Conservation (phyloP, 2,113 vertebrate genomes). For the Tympanuchus pallidicinctus region DNA sequence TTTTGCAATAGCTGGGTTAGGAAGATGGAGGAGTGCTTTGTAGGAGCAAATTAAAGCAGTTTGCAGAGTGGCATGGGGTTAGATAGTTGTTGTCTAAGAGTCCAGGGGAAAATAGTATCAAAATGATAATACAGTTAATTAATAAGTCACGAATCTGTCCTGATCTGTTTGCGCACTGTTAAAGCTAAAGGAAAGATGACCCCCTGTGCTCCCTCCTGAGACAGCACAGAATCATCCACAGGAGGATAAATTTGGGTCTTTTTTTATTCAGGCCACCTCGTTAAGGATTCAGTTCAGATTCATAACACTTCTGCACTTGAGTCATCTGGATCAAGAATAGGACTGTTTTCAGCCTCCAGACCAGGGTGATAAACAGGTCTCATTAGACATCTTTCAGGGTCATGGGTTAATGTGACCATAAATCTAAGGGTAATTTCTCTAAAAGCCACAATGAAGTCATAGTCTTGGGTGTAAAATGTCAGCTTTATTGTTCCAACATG, state of each 20-base stretch:
- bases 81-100: background rate
- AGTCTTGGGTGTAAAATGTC: constrained; percentile 28
- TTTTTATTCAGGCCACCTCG: background rate
- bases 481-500: background rate
- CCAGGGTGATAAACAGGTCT: constrained; percentile 7
- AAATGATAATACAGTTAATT: background rate
- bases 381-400: constrained; percentile 5
- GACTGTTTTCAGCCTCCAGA: background rate
- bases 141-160: background rate
- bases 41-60: background rate
- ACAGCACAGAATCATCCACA: background rate
- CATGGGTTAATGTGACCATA: background rate
- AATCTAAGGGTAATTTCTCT: constrained; percentile 29
- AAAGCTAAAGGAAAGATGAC: background rate
- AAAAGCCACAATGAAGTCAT: constrained; percentile 11
- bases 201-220: background rate
- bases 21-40: background rate
- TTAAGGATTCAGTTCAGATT: background rate
- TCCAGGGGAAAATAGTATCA: background rate
- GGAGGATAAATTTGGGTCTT: background rate
- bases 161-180: background rate
- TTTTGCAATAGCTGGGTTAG: background rate
- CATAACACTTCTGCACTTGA: background rate
- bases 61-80: background rate
- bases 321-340: background rate